These are phyloP conservation scores for Herpetotheres cachinnans DNA, from an alignment of 2,113 vertebrate genomes.

Conservation along the genomic window DNA sequence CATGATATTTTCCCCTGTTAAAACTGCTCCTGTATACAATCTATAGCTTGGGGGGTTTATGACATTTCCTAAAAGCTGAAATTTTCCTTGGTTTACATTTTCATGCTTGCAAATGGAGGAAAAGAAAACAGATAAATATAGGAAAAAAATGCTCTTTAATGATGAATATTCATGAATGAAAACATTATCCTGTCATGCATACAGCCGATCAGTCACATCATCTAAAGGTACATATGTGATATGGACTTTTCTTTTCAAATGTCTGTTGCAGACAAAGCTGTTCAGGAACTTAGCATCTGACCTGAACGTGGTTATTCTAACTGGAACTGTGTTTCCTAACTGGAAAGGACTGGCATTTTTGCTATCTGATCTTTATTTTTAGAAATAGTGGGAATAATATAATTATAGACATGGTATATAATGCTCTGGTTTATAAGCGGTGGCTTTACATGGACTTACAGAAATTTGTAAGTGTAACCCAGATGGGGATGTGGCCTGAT, in stretches of 20 bases:
- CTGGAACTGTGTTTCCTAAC: neutral
- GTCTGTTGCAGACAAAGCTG: neutral
- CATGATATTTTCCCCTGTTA: neutral
- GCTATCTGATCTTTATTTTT: neutral
- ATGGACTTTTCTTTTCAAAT: neutral
- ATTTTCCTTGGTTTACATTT: neutral
- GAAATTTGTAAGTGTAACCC: neutral
- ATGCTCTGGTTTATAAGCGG: neutral
- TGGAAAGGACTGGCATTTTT: neutral
- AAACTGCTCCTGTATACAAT: neutral
- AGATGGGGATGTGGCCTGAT: neutral
- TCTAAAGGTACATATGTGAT: neutral
- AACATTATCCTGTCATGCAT: neutral
- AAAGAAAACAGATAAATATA: neutral
- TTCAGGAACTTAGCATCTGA: neutral
- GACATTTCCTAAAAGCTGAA: neutral
- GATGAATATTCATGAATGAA: neutral
- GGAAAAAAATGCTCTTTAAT: neutral
- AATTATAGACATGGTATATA: neutral
- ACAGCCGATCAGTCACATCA: neutral
- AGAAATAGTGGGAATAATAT: neutral
- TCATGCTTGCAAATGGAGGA: neutral
- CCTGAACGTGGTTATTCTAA: neutral
- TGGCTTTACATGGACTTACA: neutral
- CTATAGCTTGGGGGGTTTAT: neutral